Base-by-base conservation (phyloP, 2,113 vertebrate genomes). In the Thymallus thymallus region DNA sequence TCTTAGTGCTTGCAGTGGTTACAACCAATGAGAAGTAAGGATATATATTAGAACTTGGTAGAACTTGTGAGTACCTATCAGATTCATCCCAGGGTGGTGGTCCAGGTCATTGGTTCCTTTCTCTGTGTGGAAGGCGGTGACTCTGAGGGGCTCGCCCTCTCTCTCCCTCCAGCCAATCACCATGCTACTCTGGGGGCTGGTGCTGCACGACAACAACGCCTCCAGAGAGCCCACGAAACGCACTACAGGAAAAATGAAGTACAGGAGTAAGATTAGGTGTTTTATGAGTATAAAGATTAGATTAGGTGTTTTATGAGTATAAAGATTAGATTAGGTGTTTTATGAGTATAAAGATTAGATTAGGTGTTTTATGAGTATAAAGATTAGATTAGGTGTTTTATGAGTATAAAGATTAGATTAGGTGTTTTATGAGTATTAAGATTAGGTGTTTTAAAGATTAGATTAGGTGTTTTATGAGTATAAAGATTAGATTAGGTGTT, bases 151-250 rank as follows among this genome's bases (percentile, higher is more conserved):
- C 35, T 76, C 4, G 80, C 76, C 88, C 68, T 91, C 86, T 60
- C 7, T 41, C 35, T 41, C 92, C 84, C 81, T 92, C 92, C 94
- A 94, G 65, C 89, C 87, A 56, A 95, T 77, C 48, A 93, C 77
- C 60, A 95, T 12, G 51, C 84, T 86, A 56, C 88, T 94, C 71
- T 85, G 81, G 51, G 78, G 85, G n/a, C 78, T 81, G 71, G 84
- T 91, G 89, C 93, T 90, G 73, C 92, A 92, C 30, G 92, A 96
- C 83, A 94, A 88, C 45, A 95, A 90, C 23, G 85, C 92, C 63
- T 93, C 92, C 85, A 95, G 90, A 23, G 91, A 86, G 22, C 90
- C 91, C 68, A 83, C 85, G 78, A 90, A 94, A 45, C 61, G 82
- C 71, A 92, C 91, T 92, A 78, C 35, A 73, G 63, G 55, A 12